Conservation (phyloP, 2,888 invertebrate species). For the Spodoptera picta region DNA sequence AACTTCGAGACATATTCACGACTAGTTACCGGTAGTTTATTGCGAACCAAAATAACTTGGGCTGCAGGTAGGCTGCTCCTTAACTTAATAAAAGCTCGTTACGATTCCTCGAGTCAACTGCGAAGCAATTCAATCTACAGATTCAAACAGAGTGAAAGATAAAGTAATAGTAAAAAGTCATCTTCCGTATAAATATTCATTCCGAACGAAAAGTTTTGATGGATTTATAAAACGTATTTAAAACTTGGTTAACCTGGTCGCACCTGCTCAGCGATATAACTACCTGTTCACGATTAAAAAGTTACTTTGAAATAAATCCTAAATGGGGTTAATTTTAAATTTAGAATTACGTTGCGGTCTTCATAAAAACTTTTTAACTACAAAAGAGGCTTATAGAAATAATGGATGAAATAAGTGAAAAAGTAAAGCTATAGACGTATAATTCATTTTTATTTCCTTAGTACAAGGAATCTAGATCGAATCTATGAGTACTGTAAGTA, state of each 20-base stretch:
- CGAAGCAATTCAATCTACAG: slow-evolving; percentile 24
- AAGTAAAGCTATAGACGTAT: slow-evolving; percentile 13
- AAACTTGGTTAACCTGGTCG: slow-evolving; percentile 69
- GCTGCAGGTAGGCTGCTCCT: slow-evolving; percentile 44
- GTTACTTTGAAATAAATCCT: slow-evolving; percentile 56
- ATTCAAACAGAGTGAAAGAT: slow-evolving; percentile 44
- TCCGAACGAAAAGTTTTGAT: slow-evolving; percentile 74
- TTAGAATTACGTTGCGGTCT: slow-evolving; percentile 27
- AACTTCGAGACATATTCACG: slow-evolving; percentile 57
- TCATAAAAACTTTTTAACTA: slow-evolving; percentile 44
- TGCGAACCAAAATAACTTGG: slow-evolving; percentile 56
- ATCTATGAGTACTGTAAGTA: too few species aligned
- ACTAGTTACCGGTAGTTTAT: slow-evolving; percentile 52
- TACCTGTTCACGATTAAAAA: slow-evolving; percentile 59
- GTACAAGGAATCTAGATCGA: background rate
- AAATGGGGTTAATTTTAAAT: slow-evolving; percentile 42
- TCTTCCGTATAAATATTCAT: slow-evolving; percentile 73
- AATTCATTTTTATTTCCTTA: slow-evolving; percentile 11
- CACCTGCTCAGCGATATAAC: slow-evolving; percentile 69
- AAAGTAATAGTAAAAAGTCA: slow-evolving; percentile 58
- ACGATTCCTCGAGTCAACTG: slow-evolving; percentile 29
- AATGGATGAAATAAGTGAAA: slow-evolving; percentile 26
- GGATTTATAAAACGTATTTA: slow-evolving; percentile 76
- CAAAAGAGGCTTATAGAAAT: slow-evolving; percentile 30
- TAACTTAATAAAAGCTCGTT: slow-evolving; percentile 41